Evolutionary conservation across 1,140 invertebrate species (phyloP).

Genomic region (Drosophila simulans): DNA sequence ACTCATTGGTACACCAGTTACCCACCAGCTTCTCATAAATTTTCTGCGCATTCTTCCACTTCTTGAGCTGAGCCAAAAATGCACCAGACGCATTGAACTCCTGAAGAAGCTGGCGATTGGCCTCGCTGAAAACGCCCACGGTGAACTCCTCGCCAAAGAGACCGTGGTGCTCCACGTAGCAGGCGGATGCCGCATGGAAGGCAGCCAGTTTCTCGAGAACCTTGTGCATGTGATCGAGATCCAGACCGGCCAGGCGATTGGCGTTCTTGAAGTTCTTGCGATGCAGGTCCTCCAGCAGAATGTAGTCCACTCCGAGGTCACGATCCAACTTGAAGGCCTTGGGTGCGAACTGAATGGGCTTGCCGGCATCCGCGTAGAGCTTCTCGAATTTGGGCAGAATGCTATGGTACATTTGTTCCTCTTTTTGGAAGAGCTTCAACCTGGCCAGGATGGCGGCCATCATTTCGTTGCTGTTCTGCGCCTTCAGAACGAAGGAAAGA

Average conservation of each 20-base stretch:
- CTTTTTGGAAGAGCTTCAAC: conserved; percentile 70
- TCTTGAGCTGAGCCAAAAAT: conserved; percentile 73
- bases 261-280: conserved; percentile 86
- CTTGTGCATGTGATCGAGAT: conserved; percentile 85
- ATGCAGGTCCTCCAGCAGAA: conserved; percentile 86
- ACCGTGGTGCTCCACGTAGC: conserved; percentile 75
- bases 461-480: conserved; percentile 59
- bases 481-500: conserved; percentile 69
- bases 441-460: conserved; percentile 61
- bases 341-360: conserved; percentile 69
- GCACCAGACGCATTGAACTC: conserved; percentile 70
- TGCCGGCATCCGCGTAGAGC: conserved; percentile 60
- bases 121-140: conserved; percentile 67
- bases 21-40: conserved; percentile 76
- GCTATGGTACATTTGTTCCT: conserved; percentile 70
- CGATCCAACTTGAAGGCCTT: conserved; percentile 70
- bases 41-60: conserved; percentile 74
- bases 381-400: conserved; percentile 78
- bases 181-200: conserved; percentile 86
- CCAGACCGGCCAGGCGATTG: conserved; percentile 85
- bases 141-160: conserved; percentile 71
- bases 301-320: conserved; percentile 69
- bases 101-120: conserved; percentile 69
- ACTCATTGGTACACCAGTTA: background rate
- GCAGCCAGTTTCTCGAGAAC: conserved; percentile 86